Conservation (phyloP, 64 coral and sea anemone species). For the Hydrozoanthus tunicans region DNA sequence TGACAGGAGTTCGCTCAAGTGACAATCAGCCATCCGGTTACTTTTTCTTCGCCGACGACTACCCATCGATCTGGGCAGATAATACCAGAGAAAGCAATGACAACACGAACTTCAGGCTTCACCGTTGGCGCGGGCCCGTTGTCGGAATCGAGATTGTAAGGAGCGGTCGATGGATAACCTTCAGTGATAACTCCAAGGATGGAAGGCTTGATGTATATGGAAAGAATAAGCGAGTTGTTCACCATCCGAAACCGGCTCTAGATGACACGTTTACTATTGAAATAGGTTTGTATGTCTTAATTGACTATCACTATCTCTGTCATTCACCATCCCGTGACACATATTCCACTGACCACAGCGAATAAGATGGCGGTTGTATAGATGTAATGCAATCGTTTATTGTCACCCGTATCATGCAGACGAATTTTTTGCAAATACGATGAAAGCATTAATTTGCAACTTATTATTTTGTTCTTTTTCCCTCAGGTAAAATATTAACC, state of each 20-base stretch:
- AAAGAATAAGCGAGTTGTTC: background rate
- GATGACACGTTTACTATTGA: conserved; percentile 48
- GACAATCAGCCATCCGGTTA: conserved; percentile 38
- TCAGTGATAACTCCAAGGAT: conserved; percentile 16
- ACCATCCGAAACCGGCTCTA: conserved; percentile 33
- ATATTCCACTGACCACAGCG: too few relatives aligned
- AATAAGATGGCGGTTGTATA: too few relatives aligned
- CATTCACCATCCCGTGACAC: too few relatives aligned
- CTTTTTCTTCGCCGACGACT: conserved; percentile 28
- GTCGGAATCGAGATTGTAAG: conserved; percentile 30
- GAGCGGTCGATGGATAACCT: conserved; percentile 16
- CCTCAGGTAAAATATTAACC: too few relatives aligned
- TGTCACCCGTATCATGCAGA: too few relatives aligned
- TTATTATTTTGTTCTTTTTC: too few relatives aligned
- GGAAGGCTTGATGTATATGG: background rate
- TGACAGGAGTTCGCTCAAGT: background rate
- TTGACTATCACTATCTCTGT: background rate
- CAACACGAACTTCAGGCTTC: conserved; percentile 32
- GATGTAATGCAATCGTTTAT: too few relatives aligned
- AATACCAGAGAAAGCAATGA: background rate
- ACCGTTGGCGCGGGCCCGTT: conserved; percentile 50
- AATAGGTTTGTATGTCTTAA: conserved; percentile 8
- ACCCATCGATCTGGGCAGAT: conserved; percentile 8
- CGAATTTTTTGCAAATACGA: too few relatives aligned
- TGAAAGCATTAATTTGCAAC: too few relatives aligned